Base-by-base conservation (phyloP, 2,797 vertebrate species). In the Dendrocincla tyrannina region DNA sequence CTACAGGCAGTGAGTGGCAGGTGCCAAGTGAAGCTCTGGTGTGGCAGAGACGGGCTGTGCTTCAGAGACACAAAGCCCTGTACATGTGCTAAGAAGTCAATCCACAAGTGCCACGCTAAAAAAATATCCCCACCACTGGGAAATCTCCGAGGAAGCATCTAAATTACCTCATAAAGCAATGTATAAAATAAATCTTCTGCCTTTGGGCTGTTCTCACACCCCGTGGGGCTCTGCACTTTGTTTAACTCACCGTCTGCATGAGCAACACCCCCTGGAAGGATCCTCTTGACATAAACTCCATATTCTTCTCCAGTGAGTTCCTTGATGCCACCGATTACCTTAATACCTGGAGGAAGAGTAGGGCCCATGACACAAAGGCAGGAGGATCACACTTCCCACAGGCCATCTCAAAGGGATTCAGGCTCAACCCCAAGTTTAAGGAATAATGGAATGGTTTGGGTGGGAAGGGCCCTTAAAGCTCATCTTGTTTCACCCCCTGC, bases 201-300 rank as follows among this genome's bases (percentile, higher is more conserved):
- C 2, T 32, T 37, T 41, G 19, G 44, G n/a, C 24, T 75, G 49
- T 7, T 72, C 35, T 46, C 46, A 41, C 41, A 1, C 6, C 42
- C 24, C 28, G 11, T 1, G 5, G n/a, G 18, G 8, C 20, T 22
- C 68, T 2, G 14, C 25, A 23, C 32, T 1, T 0, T 1, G 13
- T 17, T 59, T 27, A 53, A 93, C 98, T 97, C 93, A 99, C 99
- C 99, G 1, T 99, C 99, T 35, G 85, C 97, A 3, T 98, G 98
- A 91, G 99, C 99, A 92, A 99, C 97, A 68, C 99, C 98, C 60
- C 99, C 98, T 9, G 99, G 98, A 94, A 99, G 98, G 96, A 99
- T 98, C 90, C 99, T 98, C 95, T 99, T 99, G 88, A 99, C 99
- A 23, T 98, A 99, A 92, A 99, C 98, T 35, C 99, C 99, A 69